Evolutionary conservation across 2,113 vertebrate genomes (phyloP).

Genomic region (Lagopus leucura): DNA sequence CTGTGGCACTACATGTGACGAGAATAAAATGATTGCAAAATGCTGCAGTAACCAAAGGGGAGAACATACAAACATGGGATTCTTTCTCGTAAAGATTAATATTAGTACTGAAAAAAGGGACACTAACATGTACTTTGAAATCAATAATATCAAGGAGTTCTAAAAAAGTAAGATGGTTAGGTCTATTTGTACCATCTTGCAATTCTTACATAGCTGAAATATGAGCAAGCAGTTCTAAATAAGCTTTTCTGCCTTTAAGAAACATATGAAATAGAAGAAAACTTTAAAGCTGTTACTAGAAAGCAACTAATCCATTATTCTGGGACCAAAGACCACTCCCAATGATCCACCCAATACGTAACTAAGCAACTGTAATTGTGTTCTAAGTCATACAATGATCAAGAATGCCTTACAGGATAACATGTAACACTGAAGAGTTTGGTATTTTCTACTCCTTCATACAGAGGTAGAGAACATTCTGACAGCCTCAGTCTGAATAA

Average conservation of each 20-base stretch:
- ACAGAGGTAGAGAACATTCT: neutral
- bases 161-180: neutral
- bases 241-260: neutral
- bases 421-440: neutral
- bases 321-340: neutral
- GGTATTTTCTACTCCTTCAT: neutral
- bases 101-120: neutral
- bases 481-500: neutral
- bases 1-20: neutral
- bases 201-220: neutral
- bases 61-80: neutral
- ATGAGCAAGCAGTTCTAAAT: neutral
- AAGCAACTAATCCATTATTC: neutral
- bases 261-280: neutral
- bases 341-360: neutral
- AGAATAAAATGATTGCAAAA: neutral
- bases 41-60: fast-evolving
- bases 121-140: neutral
- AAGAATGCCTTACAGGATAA: neutral
- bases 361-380: neutral
- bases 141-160: neutral
- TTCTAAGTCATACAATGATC: neutral
- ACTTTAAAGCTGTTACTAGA: neutral
- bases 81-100: neutral
- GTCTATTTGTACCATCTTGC: neutral